A percentile compares a stretch with the other conserved stretches of the same genome.
phyloP scores from a whole-genome alignment of 2,113 vertebrate species.

The Lonchura striata region DNA sequence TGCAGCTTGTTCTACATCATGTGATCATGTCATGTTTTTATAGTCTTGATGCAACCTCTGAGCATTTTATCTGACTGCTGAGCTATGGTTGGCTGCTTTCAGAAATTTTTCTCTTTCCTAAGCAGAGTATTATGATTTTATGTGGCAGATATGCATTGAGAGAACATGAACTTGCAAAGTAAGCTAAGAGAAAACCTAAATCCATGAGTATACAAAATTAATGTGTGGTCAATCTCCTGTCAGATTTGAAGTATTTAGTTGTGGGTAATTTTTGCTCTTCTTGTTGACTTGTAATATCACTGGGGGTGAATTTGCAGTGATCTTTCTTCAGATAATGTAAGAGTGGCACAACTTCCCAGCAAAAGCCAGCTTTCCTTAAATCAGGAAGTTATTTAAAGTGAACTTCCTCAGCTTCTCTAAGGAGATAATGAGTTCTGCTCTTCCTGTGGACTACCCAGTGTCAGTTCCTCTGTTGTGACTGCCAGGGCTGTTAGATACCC shows the following conservation, averaged over 20 bases:
- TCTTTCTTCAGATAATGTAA: not conserved
- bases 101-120: not conserved
- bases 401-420: not conserved
- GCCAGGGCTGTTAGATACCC: not conserved
- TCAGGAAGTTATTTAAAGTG: not conserved
- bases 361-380: not conserved
- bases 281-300: not conserved
- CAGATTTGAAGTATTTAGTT: not conserved
- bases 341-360: not conserved
- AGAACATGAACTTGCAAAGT: not conserved
- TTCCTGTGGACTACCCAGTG: not conserved
- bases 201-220: not conserved
- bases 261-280: not conserved
- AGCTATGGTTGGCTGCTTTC: not conserved
- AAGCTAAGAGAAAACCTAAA: not conserved
- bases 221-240: not conserved
- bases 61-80: not conserved
- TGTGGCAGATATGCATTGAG: not conserved
- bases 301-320: not conserved
- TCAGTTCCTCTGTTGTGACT: not conserved
- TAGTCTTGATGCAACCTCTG: not conserved
- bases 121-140: not conserved
- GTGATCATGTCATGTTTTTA: not conserved
- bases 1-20: not conserved
- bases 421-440: not conserved